Evolutionary conservation across 2,888 invertebrate species (phyloP), one percentile per base, ranked within the genome.

Genomic region (Eristalis tenax): DNA sequence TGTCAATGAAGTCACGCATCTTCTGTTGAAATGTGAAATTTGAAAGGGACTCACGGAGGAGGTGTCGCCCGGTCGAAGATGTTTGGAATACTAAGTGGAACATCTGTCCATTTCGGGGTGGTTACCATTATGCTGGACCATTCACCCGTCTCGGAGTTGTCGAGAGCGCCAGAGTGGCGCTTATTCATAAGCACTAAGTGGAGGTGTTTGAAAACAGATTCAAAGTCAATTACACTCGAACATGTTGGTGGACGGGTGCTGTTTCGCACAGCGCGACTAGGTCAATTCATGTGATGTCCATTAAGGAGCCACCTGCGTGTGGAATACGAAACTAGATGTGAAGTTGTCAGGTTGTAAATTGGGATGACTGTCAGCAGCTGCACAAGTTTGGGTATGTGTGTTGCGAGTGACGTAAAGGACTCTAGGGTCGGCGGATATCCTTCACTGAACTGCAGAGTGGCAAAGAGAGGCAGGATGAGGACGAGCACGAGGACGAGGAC

Each of bases 11-110:
- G 75, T 66, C 75, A 76, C 57, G 75, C 66, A 22, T 66, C 59
- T 15, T 63, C 26, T 38, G 40, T 81, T 69, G 57, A 76, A 66
- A 70, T 76, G 28, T 71, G 35, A 61, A 70, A 65, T 65, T 65
- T 28, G 63, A 68, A 15, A 32, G 18, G 18, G 26, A 40, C n/a
- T 70, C 43, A 2, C 13, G 8, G 23, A 26, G 28, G 22, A 22
- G 28, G 10, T 63, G 26, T 61, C 65, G n/a, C 6, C 5, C 4
- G 4, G 38, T 18, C 23, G 74, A 15, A 35, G 35, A 35, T 61
- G 83, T 59, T 57, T 56, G 43, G 79, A 79, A 75, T 83, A 74
- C 38, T 74, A 78, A 78, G 69, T 64, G 23, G 23, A 32, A 8
- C 35, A 18, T 5, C 28, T 56, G 23, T 38, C n/a, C 65, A 18